Evolutionary conservation across 2,113 vertebrate species (phyloP).

Genomic region (Polyodon spathula): DNA sequence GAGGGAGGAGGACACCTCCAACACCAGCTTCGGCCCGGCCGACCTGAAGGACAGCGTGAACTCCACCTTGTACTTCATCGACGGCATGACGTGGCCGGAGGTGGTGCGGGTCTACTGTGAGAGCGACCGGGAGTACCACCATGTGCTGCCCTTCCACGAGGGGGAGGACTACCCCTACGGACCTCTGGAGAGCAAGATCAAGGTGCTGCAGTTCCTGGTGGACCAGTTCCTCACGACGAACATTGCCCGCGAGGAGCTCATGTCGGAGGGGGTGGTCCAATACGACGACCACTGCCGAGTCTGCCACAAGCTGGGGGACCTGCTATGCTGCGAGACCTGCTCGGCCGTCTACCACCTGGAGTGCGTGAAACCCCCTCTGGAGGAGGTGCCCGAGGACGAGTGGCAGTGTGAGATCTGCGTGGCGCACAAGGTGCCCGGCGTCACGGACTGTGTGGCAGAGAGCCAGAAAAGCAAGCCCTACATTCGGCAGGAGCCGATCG

Average conservation of each 20-base stretch:
- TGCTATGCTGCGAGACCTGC: conserved; percentile 96
- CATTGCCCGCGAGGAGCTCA: conserved; percentile 90
- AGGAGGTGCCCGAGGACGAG: conserved; percentile 90
- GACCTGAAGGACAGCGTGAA: conserved; percentile 96
- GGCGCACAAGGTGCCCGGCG: conserved; percentile 87
- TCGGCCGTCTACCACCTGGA: conserved; percentile 94
- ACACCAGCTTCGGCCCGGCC: conserved; percentile 93
- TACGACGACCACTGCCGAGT: conserved; percentile 95
- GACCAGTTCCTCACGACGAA: conserved; percentile 97
- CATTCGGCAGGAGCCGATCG: conserved; percentile 88
- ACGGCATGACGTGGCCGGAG: conserved; percentile 97
- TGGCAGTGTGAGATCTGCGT: conserved; percentile 98
- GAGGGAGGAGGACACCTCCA: conserved; percentile 92
- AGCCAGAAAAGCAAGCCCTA: conserved; percentile 90
- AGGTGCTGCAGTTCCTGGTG: conserved; percentile 91
- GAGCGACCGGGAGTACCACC: conserved; percentile 87
- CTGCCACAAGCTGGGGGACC: conserved; percentile 92
- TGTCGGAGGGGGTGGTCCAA: conserved; percentile 92
- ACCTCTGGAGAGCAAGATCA: conserved; percentile 84
- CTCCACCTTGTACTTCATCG: conserved; percentile 93
- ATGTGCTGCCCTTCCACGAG: conserved; percentile 81
- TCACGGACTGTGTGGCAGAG: conserved; percentile 90
- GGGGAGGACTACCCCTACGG: conserved; percentile 90
- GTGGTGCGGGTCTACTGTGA: conserved; percentile 92
- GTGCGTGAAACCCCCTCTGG: conserved; percentile 88